Conservation (phyloP, 2,888 invertebrate genomes). For the Plebejus anna region DNA sequence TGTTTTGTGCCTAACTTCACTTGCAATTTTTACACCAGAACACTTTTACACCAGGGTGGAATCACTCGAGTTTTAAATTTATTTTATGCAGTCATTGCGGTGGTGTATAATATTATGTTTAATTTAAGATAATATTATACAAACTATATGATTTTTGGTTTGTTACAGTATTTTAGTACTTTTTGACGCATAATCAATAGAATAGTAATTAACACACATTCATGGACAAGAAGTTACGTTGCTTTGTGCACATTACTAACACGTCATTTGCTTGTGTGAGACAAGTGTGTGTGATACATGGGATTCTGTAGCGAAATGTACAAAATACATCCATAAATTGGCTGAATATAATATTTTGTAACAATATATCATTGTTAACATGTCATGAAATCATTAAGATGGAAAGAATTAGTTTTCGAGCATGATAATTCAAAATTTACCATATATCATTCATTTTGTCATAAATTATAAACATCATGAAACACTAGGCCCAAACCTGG, state of each 20-base stretch:
- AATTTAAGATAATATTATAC: too few species aligned
- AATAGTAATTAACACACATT: constrained; percentile 57
- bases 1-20: neutral
- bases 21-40: neutral
- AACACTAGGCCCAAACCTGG: neutral
- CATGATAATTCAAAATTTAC: neutral
- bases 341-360: neutral
- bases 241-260: constrained; percentile 70
- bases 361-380: neutral
- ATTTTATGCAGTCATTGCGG: neutral
- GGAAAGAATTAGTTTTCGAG: too few species aligned
- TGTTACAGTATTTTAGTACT: neutral
- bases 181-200: neutral
- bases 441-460: neutral
- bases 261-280: constrained; percentile 36
- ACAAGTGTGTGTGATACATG: neutral
- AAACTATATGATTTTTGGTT: neutral
- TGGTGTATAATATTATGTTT: neutral
- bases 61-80: neutral
- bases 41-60: neutral
- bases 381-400: neutral
- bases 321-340: neutral
- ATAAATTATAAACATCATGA: neutral
- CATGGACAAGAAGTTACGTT: constrained; percentile 66
- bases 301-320: constrained; percentile 13